Conservation (phyloP, 1,140 invertebrate genomes). For the Musca vetustissima region DNA sequence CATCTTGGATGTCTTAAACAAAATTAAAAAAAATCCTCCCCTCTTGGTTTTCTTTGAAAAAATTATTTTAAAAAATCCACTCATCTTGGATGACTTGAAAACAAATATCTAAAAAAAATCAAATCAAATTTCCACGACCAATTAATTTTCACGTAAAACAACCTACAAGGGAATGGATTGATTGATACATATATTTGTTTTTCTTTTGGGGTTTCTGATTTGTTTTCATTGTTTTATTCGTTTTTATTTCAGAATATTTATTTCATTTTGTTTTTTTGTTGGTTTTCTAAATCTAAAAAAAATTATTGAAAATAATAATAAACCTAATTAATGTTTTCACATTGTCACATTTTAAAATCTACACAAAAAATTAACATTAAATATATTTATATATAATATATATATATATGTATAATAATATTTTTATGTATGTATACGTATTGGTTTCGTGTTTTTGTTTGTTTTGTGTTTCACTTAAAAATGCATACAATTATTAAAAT, state of each 20-base stretch:
- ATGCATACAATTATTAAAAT: slow-evolving; percentile 20
- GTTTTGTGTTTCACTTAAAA: slow-evolving; percentile 5
- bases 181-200: background rate
- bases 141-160: background rate
- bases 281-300: slow-evolving; percentile 3
- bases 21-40: too few relatives aligned
- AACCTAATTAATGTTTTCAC: slow-evolving; percentile 12
- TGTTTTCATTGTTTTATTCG: background rate
- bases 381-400: slow-evolving; percentile 12
- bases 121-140: background rate
- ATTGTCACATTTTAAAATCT: slow-evolving; percentile 1
- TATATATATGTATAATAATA: background rate
- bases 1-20: too few relatives aligned
- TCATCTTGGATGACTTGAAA: too few relatives aligned
- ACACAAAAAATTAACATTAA: slow-evolving; percentile 23
- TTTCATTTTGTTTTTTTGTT: background rate
- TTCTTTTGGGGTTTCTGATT: background rate
- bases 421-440: background rate
- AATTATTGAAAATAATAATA: slow-evolving; percentile 20
- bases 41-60: too few relatives aligned
- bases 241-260: background rate
- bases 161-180: slow-evolving; percentile 6
- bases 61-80: too few relatives aligned
- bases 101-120: too few relatives aligned
- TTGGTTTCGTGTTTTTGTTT: slow-evolving; percentile 9